Evolutionary conservation across 1,140 invertebrate species (phyloP), one percentile per base, ranked within the genome.

Genomic region (Papilio polytes): DNA sequence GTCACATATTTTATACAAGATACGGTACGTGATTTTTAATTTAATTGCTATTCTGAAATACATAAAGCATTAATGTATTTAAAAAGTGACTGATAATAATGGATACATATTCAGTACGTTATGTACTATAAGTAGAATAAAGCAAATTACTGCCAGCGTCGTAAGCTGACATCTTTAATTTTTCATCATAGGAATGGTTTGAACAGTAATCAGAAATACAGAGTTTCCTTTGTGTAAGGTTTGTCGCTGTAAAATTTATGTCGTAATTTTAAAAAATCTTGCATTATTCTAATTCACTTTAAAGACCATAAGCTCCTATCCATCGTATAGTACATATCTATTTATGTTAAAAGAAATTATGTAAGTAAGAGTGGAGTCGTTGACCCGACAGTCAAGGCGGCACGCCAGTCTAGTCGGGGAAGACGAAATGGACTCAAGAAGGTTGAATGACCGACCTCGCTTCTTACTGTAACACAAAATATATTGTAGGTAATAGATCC

Each of bases 381-480:
- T 78, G 77, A 78, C 77, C 77, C 36, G 41, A 66, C 77, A 41
- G 77, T 31, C 56, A 78, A 63, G 31, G 31, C 77, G 56, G 77
- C 56, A 22, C 77, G 53, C 53, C 77, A 51, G 77, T 63, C 53
- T 66, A 63, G 77, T 44, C 77, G 77, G 77, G 77, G 59, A 78
- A 76, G 77, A 78, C 77, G 77, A 78, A 78, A 78, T 76, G 46
- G 74, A 78, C 36, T 63, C 56, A 78, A 78, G 77, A 78, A 44
- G 77, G 77, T 78, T 78, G 77, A 78, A 78, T 78, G 77, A 78
- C 77, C 77, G 77, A 78, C 77, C 77, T 78, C 77, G 77, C 53
- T 78, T 56, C 41, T 44, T 63, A 78, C 56, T 63, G 56, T 78
- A 78, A 66, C 56, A 78, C 31, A 41, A 78, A 78, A 48, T 46